phyloP scores from a whole-genome alignment of 1,140 invertebrate genomes.

The Carcinoscorpius rotundicauda region DNA sequence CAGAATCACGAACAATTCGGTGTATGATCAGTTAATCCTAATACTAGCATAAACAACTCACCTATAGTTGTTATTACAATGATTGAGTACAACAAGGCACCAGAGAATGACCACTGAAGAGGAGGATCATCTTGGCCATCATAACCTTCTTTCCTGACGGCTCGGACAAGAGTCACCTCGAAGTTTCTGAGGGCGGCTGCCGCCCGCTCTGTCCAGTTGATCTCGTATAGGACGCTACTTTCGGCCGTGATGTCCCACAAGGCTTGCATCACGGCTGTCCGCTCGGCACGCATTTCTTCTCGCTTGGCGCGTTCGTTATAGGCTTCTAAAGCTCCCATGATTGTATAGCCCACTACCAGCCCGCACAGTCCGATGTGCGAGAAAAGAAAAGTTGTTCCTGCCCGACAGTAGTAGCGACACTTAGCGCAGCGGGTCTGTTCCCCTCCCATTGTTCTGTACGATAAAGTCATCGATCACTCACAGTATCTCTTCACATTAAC shows the following conservation, averaged over 20 bases:
- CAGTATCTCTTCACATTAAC: no score
- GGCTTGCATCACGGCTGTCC: slow-evolving; percentile 20
- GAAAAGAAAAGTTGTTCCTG: slow-evolving; percentile 45
- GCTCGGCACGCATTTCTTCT: slow-evolving; percentile 12
- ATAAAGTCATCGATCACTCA: no score
- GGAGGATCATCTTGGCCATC: slow-evolving; percentile 28
- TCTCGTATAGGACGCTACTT: slow-evolving; percentile 26
- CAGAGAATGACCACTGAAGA: slow-evolving; percentile 34
- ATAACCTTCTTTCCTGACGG: slow-evolving; percentile 28
- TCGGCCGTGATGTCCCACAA: slow-evolving; percentile 31
- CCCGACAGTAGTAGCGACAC: slow-evolving; percentile 23
- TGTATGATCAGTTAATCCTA: no score
- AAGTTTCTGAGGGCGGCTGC: slow-evolving; percentile 25
- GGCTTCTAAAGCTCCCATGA: slow-evolving; percentile 62
- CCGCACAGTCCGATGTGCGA: slow-evolving; percentile 82
- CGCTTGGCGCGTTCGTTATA: slow-evolving; percentile 20
- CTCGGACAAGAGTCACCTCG: slow-evolving; percentile 25
- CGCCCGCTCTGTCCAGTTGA: slow-evolving; percentile 28
- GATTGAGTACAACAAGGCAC: slow-evolving; percentile 35
- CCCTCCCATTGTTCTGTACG: no score
- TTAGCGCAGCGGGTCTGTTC: slow-evolving; percentile 16
- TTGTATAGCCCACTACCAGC: slow-evolving; percentile 85
- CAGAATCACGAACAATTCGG: no score
- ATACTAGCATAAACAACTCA: slow-evolving; percentile 20
- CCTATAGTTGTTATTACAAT: slow-evolving; percentile 40